A percentile compares a stretch with the other conserved stretches of the same genome.
Evolutionary conservation across 2,113 vertebrate genomes (phyloP).

Genomic region (Labeo catla): DNA sequence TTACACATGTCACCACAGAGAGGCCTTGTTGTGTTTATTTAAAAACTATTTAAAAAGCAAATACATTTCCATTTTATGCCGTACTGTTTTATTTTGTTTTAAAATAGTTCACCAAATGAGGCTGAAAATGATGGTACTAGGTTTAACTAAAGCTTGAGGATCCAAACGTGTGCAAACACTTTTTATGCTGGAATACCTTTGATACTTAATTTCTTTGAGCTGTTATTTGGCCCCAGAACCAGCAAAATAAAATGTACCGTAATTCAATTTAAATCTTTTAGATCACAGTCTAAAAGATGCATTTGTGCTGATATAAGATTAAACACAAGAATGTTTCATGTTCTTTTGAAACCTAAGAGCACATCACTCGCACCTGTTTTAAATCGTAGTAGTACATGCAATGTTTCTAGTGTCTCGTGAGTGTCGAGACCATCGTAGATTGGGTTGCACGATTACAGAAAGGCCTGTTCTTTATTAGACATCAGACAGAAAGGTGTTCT

Average conservation of each 20-base stretch:
- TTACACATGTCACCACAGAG: not conserved
- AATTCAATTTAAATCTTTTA: conserved; percentile 53
- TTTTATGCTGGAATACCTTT: conserved; percentile 13
- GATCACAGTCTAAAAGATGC: conserved; percentile 55
- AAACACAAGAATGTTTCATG: conserved; percentile 49
- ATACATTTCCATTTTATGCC: no score
- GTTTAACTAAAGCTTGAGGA: not conserved
- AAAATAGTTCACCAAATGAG: not conserved
- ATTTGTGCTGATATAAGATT: conserved; percentile 57
- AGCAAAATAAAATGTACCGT: conserved; percentile 56
- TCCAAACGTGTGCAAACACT: not conserved
- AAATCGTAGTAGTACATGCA: conserved; percentile 59
- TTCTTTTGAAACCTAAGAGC: conserved; percentile 57
- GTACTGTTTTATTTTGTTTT: not conserved
- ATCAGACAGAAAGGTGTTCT: conserved; percentile 34
- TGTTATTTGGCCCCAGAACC: conserved; percentile 36
- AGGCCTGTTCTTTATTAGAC: conserved; percentile 33
- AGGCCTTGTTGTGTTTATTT: not conserved
- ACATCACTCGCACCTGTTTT: conserved; percentile 64
- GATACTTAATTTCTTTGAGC: not conserved
- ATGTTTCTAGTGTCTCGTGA: conserved; percentile 53
- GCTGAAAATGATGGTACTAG: not conserved
- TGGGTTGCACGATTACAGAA: conserved; percentile 41
- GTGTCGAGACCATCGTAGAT: not conserved
- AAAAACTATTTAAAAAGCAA: no score